These are phyloP conservation scores for Paratilapia polleni DNA, from an alignment of 2,113 vertebrate genomes.

Conservation along the genomic window DNA sequence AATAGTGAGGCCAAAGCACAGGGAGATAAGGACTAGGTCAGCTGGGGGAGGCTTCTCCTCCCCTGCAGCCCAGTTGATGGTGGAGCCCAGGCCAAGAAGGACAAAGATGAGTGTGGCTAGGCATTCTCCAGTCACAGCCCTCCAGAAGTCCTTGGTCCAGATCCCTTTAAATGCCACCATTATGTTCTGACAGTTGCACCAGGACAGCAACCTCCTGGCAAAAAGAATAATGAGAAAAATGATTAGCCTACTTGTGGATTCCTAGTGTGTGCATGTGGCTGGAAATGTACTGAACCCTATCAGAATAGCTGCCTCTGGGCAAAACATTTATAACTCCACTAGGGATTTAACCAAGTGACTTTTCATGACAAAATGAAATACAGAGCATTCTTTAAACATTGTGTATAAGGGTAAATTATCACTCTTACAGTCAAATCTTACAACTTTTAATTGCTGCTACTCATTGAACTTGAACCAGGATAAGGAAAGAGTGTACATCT, in stretches of 20 bases:
- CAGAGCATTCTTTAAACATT: conserved; percentile 57
- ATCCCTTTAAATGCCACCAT: conserved; percentile 96
- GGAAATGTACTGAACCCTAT: conserved; percentile 65
- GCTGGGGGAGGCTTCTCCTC: conserved; percentile 84
- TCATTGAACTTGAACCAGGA: conserved; percentile 1
- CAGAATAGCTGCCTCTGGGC: conserved; percentile 52
- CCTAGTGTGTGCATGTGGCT: conserved; percentile 45
- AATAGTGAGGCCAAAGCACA: conserved; percentile 96
- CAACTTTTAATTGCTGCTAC: conserved; percentile 25
- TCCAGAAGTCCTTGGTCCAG: conserved; percentile 97
- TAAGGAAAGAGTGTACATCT: neutral
- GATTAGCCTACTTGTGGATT: conserved; percentile 72
- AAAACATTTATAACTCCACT: conserved; percentile 60
- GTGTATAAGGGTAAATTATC: conserved; percentile 41
- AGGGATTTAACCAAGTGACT: conserved; percentile 62
- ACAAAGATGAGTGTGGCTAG: conserved; percentile 94
- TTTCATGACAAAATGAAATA: conserved; percentile 56
- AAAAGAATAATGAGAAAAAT: conserved; percentile 67
- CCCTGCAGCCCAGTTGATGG: conserved; percentile 88
- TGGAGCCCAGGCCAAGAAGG: conserved; percentile 92
- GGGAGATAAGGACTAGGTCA: conserved; percentile 92
- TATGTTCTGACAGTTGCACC: conserved; percentile 82
- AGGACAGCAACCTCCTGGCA: conserved; percentile 87
- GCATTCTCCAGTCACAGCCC: conserved; percentile 91
- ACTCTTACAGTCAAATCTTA: conserved; percentile 21